These are phyloP conservation scores for Parazoanthus atlanticus DNA, from an alignment of 92 coral and sea anemone genomes.

Conservation along the genomic window DNA sequence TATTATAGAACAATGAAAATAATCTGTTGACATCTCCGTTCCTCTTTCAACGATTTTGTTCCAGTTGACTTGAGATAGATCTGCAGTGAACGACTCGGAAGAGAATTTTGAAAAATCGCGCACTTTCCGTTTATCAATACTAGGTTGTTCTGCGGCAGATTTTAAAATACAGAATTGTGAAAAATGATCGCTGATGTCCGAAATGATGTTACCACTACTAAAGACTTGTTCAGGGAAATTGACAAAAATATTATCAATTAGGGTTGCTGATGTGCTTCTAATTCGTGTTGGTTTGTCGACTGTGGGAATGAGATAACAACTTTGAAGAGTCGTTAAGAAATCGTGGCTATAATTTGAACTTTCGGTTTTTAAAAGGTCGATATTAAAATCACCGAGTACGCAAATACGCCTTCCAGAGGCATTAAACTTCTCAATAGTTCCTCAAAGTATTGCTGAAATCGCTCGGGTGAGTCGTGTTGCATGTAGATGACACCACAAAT, in stretches of 20 bases:
- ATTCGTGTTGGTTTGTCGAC: too few species aligned
- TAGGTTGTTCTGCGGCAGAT: not conserved
- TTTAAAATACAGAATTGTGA: slow-evolving; percentile 41
- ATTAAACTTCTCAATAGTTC: slow-evolving; percentile 2
- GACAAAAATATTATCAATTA: slow-evolving; percentile 25
- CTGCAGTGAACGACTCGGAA: slow-evolving; percentile 12
- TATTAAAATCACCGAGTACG: not conserved
- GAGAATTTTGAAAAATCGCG: slow-evolving; percentile 38
- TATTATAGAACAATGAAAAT: slow-evolving; percentile 15
- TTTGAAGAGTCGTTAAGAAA: not conserved
- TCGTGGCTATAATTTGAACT: too few species aligned
- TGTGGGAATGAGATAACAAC: not conserved
- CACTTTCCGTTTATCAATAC: slow-evolving; percentile 23
- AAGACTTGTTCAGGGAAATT: not conserved
- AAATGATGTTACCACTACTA: slow-evolving; percentile 35
- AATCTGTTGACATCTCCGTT: slow-evolving; percentile 4
- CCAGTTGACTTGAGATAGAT: slow-evolving; percentile 37
- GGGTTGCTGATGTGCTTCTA: not conserved
- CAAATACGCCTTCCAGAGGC: slow-evolving; percentile 14
- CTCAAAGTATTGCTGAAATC: too few species aligned
- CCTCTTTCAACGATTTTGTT: slow-evolving; percentile 41
- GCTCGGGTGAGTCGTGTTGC: too few species aligned
- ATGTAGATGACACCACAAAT: too few species aligned
- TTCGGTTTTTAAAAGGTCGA: too few species aligned
- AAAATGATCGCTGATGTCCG: slow-evolving; percentile 47